Evolutionary conservation across 23 tunicate genomes (phyloP).

Genomic region (Ciona savignyi): DNA sequence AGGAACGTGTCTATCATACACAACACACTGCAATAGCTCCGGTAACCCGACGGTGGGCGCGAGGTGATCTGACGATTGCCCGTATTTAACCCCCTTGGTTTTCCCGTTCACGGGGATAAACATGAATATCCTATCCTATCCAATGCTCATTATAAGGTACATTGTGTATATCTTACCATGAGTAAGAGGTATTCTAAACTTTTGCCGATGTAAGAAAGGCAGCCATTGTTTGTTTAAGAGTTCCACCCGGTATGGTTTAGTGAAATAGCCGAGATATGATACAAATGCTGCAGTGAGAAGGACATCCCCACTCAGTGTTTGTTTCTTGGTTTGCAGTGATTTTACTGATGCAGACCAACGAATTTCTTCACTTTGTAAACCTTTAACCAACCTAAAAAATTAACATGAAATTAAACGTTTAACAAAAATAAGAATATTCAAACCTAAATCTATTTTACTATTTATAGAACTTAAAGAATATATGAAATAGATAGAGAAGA

Average conservation of each 20-base stretch:
- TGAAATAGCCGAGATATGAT: constrained; percentile 84
- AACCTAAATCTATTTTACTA: too few relatives aligned
- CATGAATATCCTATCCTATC: too few relatives aligned
- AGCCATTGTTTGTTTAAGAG: constrained; percentile 64
- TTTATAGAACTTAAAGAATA: too few relatives aligned
- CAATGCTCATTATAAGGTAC: too few relatives aligned
- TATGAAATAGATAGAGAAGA: too few relatives aligned
- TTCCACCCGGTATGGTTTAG: constrained; percentile 58
- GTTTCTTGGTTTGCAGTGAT: constrained; percentile 44
- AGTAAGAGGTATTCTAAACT: constrained; percentile 70
- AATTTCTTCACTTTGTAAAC: constrained; percentile 71
- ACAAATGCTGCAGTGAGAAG: constrained; percentile 84
- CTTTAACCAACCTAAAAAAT: constrained; percentile 48
- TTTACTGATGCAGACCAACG: constrained; percentile 83
- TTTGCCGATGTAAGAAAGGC: constrained; percentile 71
- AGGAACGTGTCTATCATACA: too few relatives aligned
- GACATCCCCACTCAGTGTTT: constrained; percentile 83
- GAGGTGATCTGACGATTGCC: too few relatives aligned
- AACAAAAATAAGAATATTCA: too few relatives aligned
- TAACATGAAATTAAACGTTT: neutral
- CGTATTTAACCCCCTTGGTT: too few relatives aligned
- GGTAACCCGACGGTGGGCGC: too few relatives aligned
- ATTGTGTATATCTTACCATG: constrained; percentile 56
- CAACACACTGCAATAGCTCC: too few relatives aligned
- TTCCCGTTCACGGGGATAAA: too few relatives aligned